Percentiles rank a stretch among this genome's conserved stretches.
Conservation (phyloP, 2,888 invertebrate species). For the Sinotaia quadrata region DNA sequence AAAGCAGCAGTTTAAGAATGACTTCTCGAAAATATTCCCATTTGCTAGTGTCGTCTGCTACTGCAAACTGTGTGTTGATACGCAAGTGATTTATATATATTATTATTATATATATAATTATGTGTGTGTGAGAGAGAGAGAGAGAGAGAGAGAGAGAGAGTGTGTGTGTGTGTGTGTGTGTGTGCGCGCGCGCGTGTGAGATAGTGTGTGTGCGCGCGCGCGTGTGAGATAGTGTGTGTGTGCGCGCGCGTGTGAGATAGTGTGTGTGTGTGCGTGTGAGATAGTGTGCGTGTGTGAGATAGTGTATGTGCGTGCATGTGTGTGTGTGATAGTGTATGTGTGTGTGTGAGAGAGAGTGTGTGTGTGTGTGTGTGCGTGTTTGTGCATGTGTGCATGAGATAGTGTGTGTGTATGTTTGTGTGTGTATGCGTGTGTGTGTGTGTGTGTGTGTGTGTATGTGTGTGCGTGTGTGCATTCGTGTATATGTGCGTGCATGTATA, state of each 20-base stretch:
- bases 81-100: no score
- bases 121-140: not conserved
- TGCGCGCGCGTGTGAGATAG: no score
- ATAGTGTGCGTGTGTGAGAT: no score
- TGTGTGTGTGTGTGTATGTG: not conserved
- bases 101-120: no score
- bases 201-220: no score
- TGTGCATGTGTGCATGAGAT: not conserved
- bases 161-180: not conserved
- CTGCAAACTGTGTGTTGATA: no score
- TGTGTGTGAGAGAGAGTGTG: not conserved
- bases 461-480: not conserved
- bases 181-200: not conserved
- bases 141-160: not conserved
- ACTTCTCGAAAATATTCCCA: no score
- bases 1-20: no score
- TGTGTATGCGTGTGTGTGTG: not conserved
- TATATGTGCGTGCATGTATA: slow-evolving; percentile 2
- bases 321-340: not conserved
- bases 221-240: no score
- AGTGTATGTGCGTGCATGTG: no score
- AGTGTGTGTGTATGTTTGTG: slow-evolving; percentile 7
- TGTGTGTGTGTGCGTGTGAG: no score
- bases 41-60: no score
- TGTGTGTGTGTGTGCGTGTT: not conserved